Evolutionary conservation across 1,140 invertebrate species (phyloP).

Genomic region (Phymorhynchus buccinoides): DNA sequence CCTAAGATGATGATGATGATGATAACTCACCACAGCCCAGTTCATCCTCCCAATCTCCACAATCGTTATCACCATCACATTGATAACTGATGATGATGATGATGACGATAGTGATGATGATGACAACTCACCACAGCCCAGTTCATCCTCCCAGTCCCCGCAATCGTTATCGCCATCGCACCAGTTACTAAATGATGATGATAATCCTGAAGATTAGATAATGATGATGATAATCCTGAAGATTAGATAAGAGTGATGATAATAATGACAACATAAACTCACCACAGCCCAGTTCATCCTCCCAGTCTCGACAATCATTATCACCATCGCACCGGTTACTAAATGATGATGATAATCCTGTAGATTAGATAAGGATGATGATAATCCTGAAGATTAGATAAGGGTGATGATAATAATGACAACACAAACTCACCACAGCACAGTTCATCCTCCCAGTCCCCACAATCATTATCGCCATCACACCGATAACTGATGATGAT

Average conservation of each 20-base stretch:
- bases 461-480: constrained; percentile 70
- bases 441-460: constrained; percentile 69
- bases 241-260: background rate
- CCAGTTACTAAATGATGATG: constrained; percentile 37
- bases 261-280: too few relatives aligned
- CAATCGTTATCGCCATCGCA: constrained; percentile 72
- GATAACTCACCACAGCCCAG: constrained; percentile 65
- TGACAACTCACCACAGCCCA: constrained; percentile 65
- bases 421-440: too few relatives aligned
- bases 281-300: constrained; percentile 71
- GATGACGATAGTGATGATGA: background rate
- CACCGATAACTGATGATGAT: constrained; percentile 59
- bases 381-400: too few relatives aligned
- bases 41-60: constrained; percentile 68
- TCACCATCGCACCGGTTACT: constrained; percentile 63
- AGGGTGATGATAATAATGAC: too few relatives aligned
- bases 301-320: constrained; percentile 69
- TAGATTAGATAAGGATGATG: too few relatives aligned
- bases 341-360: too few relatives aligned
- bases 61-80: constrained; percentile 67
- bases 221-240: too few relatives aligned
- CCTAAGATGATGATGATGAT: too few relatives aligned
- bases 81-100: background rate
- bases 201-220: too few relatives aligned
- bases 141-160: constrained; percentile 70